These are phyloP conservation scores for Myxocyprinus asiaticus DNA, from an alignment of 2,113 vertebrate species.

Conservation along the genomic window DNA sequence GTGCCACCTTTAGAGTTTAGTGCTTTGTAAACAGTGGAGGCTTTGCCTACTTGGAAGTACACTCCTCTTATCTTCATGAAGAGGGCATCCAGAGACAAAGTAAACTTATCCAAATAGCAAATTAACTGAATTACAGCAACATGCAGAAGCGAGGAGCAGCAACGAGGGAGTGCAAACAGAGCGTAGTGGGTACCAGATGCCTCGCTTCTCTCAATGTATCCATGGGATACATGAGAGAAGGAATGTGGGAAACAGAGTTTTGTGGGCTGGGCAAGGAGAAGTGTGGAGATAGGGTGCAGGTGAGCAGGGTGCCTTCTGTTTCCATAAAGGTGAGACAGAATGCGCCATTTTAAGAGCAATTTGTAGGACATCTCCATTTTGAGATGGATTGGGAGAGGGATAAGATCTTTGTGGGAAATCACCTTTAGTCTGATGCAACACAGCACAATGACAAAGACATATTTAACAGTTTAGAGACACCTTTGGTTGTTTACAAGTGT, in stretches of 20 bases:
- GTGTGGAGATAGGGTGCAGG: background rate
- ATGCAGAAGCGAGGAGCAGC: constrained; percentile 11
- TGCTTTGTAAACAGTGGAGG: constrained; percentile 1
- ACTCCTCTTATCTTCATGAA: constrained; percentile 1
- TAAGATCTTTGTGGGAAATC: background rate
- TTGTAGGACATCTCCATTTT: no score
- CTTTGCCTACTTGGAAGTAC: constrained; percentile 32
- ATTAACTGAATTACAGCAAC: constrained; percentile 72
- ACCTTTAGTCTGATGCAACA: background rate
- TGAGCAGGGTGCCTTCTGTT: background rate
- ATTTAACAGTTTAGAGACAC: no score
- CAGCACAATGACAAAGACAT: no score
- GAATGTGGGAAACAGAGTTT: constrained; percentile 5
- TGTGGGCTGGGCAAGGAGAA: background rate
- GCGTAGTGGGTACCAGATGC: background rate
- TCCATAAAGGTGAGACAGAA: constrained; percentile 1
- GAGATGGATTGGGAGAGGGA: background rate
- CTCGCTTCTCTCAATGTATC: background rate
- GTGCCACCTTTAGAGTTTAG: background rate
- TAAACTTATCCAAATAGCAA: constrained; percentile 64
- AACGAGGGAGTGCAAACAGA: constrained; percentile 18
- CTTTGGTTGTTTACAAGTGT: no score
- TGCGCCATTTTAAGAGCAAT: constrained; percentile 5
- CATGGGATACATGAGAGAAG: background rate
- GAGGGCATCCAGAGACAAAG: constrained; percentile 61